Base-by-base conservation (phyloP, 2,888 invertebrate genomes). In the Philopedon plagiatum region DNA sequence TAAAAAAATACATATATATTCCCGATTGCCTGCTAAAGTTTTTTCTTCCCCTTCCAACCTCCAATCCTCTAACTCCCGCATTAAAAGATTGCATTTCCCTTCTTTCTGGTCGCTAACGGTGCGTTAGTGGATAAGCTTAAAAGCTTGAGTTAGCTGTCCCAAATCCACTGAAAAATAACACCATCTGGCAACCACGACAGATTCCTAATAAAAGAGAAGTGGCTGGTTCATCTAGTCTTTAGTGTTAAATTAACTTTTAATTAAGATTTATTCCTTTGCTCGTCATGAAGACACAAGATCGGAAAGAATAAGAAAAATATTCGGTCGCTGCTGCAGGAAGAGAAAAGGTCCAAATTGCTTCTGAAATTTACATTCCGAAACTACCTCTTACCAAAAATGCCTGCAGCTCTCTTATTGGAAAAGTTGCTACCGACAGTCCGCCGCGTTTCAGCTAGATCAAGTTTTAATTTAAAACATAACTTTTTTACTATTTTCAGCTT, bases 181-280 rank as follows among this genome's bases (percentile, higher is more conserved):
- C 39, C 7, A 39, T 51, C 26, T 15, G 51, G 26, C 51, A 26
- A 29, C 29, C 1, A 2, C 5, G 26, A 5, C 4, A 4, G 26
- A 51, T 51, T 51, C 7, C 15, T 5, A 8, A 26, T 26, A 4
- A 29, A 49, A 15, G n/a, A 29, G 51, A 29, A 51, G n/a, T 13
- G 11, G 15, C 29, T 51, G 26, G 11, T 21, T 21, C 21, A 21
- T 29, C 44, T 26, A n/a, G 61, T 29, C 57, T 56, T 76, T 73
- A 74, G 78, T 77, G 78, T 79, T 79, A 79, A 80, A 81, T 81
- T 79, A 81, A 81, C 80, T 80, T 81, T 81, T 81, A 81, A 80
- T 81, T 78, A 81, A 80, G 80, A 81, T 81, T 80, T 81, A 81
- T 80, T 78, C 79, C 51, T 71, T 74, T 72, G 67, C 71, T 76